Base-by-base conservation (phyloP, 2,113 vertebrate genomes). In the Bubalus kerabau region DNA sequence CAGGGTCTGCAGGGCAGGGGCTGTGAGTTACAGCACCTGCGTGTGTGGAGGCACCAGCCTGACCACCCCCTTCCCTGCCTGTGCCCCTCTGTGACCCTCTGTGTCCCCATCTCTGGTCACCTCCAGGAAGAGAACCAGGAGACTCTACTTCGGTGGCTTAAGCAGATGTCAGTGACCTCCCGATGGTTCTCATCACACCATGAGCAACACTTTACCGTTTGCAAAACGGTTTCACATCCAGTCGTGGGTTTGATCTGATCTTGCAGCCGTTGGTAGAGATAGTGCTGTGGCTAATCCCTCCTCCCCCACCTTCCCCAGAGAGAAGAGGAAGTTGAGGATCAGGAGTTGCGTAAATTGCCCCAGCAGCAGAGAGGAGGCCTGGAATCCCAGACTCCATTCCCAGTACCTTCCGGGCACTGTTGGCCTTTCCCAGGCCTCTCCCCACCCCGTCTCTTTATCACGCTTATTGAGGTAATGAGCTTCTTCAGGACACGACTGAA, bases 241-340 rank as follows among this genome's bases (percentile, higher is more conserved):
- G 11, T 3, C 1, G 4, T 28, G 30, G 36, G 32, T 84, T 40
- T 14, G 76, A 52, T 60, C 24, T n/a, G 92, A 59, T 88, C 83
- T 82, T 30, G 48, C 24, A 19, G 19, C 13, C 2, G 0, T 36
- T 1, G 56, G 46, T 71, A 30, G 32, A 88, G n/a, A 26, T 0
- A 15, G 59, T 10, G 1, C 57, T 16, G 26, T 81, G 56, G 32
- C 78, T 52, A n/a, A 90, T 14, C 80, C 40, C 23, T 50, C 59
- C 11, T 1, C 32, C 57, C 59, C 60, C 80, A 30, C 6, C 84
- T 11, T 4, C 40, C 36, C 9, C 0, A 6, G 46, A 40, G 10
- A 36, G 28, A 95, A 92, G 86, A 92, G 91, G 96, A 94, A 96
- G 84, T 83, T 10, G 32, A 46, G 56, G 71, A 67, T 56, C 13